Evolutionary conservation across 2,113 vertebrate genomes (phyloP).

Genomic region (Psilopsiagon aymara): DNA sequence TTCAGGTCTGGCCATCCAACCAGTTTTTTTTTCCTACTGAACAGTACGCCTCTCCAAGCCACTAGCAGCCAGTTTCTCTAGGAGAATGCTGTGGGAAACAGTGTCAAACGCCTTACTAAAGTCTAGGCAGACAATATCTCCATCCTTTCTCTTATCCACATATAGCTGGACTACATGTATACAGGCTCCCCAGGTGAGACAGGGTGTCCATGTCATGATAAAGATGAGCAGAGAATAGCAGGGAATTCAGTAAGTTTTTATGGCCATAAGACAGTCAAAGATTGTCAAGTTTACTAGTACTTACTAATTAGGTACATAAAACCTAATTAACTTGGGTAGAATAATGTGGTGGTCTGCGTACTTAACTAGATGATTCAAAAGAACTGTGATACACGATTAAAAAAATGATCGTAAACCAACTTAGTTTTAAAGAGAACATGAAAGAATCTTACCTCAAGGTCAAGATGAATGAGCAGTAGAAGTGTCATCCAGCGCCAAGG

Average conservation of each 20-base stretch:
- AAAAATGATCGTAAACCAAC: neutral
- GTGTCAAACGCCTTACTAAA: neutral
- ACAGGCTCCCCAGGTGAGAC: neutral
- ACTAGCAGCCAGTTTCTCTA: neutral
- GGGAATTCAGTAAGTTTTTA: neutral
- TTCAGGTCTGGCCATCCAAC: neutral
- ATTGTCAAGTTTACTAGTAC: neutral
- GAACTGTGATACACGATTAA: neutral
- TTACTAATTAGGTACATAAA: neutral
- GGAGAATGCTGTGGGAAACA: neutral
- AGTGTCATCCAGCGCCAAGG: neutral
- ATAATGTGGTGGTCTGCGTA: neutral
- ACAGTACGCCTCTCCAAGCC: neutral
- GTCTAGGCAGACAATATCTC: no score
- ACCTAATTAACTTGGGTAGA: neutral
- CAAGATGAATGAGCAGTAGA: neutral
- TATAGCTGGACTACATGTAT: neutral
- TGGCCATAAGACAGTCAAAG: neutral
- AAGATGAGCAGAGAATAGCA: neutral
- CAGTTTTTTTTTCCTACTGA: neutral
- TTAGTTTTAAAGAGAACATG: neutral
- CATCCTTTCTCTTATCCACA: neutral
- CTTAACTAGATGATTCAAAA: neutral
- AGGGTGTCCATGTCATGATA: neutral
- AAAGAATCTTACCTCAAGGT: neutral